Base-by-base conservation (phyloP, 2,888 invertebrate species). In the Patella pellucida region DNA sequence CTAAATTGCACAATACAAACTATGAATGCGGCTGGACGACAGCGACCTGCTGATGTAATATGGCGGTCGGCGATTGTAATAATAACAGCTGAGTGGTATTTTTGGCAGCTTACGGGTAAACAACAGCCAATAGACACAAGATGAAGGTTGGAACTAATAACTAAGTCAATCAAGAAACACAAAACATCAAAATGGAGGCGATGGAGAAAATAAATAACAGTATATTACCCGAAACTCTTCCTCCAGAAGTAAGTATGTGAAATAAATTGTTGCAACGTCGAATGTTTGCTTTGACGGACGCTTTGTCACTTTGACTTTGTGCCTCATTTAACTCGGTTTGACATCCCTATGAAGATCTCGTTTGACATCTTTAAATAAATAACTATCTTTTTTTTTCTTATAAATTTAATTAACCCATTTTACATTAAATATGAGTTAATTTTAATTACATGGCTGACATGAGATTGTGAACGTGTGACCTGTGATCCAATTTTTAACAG, bases 161-260 rank as follows among this genome's bases (percentile, higher is more conserved):
- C 15, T 16, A 27, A 68, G 68, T 15, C 68, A 7, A 15, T 68
- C 68, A 74, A 69, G 12, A 71, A 72, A 31, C 50, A 69, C 31
- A 73, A 76, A 23, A 56, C 69, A 4, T 19, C n/a, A 76, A 69
- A 54, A 96, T 96, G 96, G 96, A 96, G 83, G 95, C 95, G 0
- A 95, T 96, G 91, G 92, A 95, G 84, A 94, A 95, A 84, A 93
- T 96, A 51, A 96, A 96, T 89, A 96, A 95, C 70, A 89, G 95
- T 95, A 1, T 88, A 86, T 73, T 88, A 76, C 88, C 88, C 72
- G 86, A 85, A 74, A 81, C 81, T 73, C 82, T 89, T 51, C 88
- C 88, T 15, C 89, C 89, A 72, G 89, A 89, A 87, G 89, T 89
- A 81, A 76, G 80, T 62, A 52, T 72, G 71, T 71, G 56, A 52